Conservation (phyloP, 2,888 invertebrate genomes). For the Hypselothyrea guttata region DNA sequence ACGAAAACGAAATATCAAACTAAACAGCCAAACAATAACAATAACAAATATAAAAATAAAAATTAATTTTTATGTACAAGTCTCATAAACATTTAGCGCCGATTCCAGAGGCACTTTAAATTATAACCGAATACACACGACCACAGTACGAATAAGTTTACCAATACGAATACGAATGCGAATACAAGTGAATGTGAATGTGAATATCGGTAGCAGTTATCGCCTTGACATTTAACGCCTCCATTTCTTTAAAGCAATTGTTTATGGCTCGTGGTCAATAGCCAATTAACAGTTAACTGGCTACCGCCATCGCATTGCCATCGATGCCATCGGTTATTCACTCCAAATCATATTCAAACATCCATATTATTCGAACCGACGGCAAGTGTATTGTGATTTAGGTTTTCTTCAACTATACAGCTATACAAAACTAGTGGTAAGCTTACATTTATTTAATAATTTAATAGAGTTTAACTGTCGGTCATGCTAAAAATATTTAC, state of each 20-base stretch:
- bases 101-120: conserved; percentile 36
- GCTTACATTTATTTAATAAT: neutral
- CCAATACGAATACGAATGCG: conserved; percentile 14
- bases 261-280: conserved; percentile 40
- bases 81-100: conserved; percentile 51
- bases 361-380: conserved; percentile 20
- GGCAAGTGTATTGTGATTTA: conserved; percentile 5
- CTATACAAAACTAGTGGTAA: neutral
- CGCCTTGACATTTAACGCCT: conserved; percentile 32
- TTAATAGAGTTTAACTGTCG: too few species aligned
- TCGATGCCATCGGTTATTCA: neutral
- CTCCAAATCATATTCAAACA: too few species aligned
- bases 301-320: conserved; percentile 17
- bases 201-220: conserved; percentile 29
- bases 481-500: too few species aligned
- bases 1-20: conserved; percentile 1
- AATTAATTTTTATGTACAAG: conserved; percentile 37
- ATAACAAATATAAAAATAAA: conserved; percentile 32
- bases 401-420: neutral
- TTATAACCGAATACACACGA: conserved; percentile 32
- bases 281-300: conserved; percentile 42
- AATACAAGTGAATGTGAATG: conserved; percentile 11
- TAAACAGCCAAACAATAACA: conserved; percentile 20
- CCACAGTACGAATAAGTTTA: too few species aligned
- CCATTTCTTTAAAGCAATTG: conserved; percentile 37